Conservation (phyloP, 2,113 vertebrate genomes). For the Noturus placidus region DNA sequence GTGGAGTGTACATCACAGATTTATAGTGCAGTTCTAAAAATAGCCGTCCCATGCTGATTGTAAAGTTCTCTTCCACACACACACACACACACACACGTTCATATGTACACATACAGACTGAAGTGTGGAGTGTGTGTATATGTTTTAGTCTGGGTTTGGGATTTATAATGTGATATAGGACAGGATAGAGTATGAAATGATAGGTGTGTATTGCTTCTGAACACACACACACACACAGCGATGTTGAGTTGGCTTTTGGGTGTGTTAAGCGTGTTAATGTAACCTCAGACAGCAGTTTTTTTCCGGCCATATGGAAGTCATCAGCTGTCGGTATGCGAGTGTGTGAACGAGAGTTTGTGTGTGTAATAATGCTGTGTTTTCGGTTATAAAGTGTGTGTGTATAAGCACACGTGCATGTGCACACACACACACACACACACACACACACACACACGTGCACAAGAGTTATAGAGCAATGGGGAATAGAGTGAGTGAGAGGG, state of each 20-base stretch:
- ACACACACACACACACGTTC: background rate
- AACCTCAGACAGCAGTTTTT: constrained; percentile 10
- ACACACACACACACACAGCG: background rate
- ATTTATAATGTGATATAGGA: background rate
- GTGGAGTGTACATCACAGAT: background rate
- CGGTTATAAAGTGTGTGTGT: background rate
- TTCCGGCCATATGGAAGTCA: constrained; percentile 35
- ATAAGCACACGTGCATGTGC: background rate
- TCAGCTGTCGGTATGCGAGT: background rate
- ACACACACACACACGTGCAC: background rate
- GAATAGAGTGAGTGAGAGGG: background rate
- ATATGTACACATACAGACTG: background rate
- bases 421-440: background rate
- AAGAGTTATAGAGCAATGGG: background rate
- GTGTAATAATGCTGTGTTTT: background rate
- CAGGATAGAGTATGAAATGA: background rate
- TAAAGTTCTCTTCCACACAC: constrained; percentile 1
- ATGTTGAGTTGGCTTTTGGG: background rate
- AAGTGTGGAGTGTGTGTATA: background rate
- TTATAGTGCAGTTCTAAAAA: constrained; percentile 10
- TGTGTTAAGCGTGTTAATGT: background rate
- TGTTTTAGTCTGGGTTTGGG: background rate
- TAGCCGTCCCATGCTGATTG: background rate
- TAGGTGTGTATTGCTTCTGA: background rate
- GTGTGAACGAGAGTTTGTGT: constrained; percentile 11